Percentiles rank a stretch among this genome's conserved stretches.
Conservation (phyloP, 2,888 invertebrate species). For the Clusia tigrina region DNA sequence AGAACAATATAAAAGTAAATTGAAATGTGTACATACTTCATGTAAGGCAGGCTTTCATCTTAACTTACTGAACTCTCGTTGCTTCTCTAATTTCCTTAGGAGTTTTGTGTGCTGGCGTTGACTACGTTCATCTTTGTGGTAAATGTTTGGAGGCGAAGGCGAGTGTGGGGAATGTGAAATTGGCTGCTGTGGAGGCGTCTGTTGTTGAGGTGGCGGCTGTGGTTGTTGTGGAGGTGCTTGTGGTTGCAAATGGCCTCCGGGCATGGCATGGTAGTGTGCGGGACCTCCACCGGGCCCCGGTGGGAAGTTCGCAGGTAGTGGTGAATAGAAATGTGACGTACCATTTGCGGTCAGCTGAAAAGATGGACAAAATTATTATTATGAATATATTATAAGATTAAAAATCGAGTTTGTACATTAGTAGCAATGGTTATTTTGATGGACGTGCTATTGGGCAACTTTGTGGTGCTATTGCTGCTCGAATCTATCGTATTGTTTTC, state of each 20-base stretch:
- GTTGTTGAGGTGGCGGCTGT: conserved; percentile 41
- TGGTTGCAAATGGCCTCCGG: conserved; percentile 59
- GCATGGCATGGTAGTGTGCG: conserved; percentile 56
- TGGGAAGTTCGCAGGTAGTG: conserved; percentile 67
- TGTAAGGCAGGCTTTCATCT: neutral
- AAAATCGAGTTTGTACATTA: neutral
- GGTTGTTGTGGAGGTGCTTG: conserved; percentile 44
- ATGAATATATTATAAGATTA: neutral
- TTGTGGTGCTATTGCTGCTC: too few species aligned
- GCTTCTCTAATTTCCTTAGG: conserved; percentile 78
- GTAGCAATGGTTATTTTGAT: neutral
- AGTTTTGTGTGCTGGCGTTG: conserved; percentile 81
- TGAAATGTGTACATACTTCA: too few species aligned
- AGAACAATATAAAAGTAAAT: neutral
- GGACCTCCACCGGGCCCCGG: conserved; percentile 65
- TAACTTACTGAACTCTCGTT: conserved; percentile 69
- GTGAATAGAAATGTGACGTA: conserved; percentile 74
- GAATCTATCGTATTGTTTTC: too few species aligned
- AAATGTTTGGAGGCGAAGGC: conserved; percentile 72
- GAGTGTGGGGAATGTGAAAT: conserved; percentile 75
- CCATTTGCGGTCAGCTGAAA: conserved; percentile 76
- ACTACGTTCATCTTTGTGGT: conserved; percentile 82
- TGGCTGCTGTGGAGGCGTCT: conserved; percentile 46
- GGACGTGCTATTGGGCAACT: too few species aligned
- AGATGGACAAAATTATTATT: conserved; percentile 12